These are phyloP conservation scores for Xestobium rufovillosum DNA, from an alignment of 2,888 invertebrate genomes.

Conservation along the genomic window DNA sequence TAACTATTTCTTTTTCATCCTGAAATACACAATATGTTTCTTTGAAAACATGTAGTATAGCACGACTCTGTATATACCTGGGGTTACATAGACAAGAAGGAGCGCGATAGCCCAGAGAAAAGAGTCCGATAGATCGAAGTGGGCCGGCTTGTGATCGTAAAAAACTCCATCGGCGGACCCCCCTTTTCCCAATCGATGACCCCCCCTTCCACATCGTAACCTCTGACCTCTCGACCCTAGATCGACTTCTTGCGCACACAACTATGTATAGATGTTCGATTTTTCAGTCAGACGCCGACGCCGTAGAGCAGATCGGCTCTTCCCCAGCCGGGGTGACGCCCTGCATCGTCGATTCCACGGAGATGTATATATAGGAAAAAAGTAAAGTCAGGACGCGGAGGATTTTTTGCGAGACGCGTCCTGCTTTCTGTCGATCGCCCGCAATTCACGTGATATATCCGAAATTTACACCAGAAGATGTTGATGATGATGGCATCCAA, in stretches of 20 bases:
- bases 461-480: too few species aligned
- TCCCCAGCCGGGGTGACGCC: slow-evolving; percentile 22
- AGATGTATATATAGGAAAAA: too few species aligned
- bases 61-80: too few species aligned
- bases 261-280: slow-evolving; percentile 43
- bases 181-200: slow-evolving; percentile 28
- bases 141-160: slow-evolving; percentile 37
- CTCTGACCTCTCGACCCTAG: slow-evolving; percentile 33
- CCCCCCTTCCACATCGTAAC: slow-evolving; percentile 26
- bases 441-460: too few species aligned
- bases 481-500: too few species aligned
- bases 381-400: too few species aligned
- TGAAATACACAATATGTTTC: too few species aligned
- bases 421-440: too few species aligned
- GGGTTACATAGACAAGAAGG: slow-evolving; percentile 4
- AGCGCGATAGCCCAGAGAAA: slow-evolving; percentile 8
- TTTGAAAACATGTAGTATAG: too few species aligned
- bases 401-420: too few species aligned
- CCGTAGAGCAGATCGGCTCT: slow-evolving; percentile 27
- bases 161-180: slow-evolving; percentile 34
- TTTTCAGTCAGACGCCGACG: slow-evolving; percentile 41
- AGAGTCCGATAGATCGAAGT: slow-evolving; percentile 11
- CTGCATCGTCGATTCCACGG: slow-evolving; percentile 1
- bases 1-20: too few species aligned
- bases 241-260: slow-evolving; percentile 38